phyloP scores from a whole-genome alignment of 2,888 invertebrate species.

The Tachina grossa region DNA sequence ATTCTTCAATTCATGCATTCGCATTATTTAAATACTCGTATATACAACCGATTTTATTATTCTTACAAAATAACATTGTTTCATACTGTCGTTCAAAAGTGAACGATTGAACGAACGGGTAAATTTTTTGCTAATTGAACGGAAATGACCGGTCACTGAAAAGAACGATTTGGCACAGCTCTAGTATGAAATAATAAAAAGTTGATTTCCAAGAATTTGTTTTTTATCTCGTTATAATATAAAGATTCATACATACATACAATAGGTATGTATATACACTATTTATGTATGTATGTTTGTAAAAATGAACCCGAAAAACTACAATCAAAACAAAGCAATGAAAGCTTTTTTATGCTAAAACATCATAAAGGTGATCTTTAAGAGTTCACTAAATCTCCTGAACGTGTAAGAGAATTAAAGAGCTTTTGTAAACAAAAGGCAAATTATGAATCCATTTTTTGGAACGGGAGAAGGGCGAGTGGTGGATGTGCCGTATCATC shows the following conservation, averaged over 20 bases:
- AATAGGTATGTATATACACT: neutral
- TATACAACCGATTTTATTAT: too few species aligned
- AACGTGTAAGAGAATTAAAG: slow-evolving; percentile 5
- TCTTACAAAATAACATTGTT: too few species aligned
- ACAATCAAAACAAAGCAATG: neutral
- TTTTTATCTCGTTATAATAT: neutral
- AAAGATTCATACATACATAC: neutral
- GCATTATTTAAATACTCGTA: too few species aligned
- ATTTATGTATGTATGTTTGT: neutral
- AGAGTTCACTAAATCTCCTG: neutral
- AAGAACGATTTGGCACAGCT: too few species aligned
- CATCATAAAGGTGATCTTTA: neutral
- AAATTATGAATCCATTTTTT: neutral
- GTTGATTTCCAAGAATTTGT: neutral
- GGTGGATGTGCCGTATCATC: too few species aligned
- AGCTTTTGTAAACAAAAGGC: slow-evolving; percentile 11
- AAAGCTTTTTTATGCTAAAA: neutral
- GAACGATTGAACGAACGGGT: too few species aligned
- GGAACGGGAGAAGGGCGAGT: too few species aligned
- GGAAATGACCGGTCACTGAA: too few species aligned
- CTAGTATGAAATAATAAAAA: too few species aligned
- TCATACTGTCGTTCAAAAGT: too few species aligned
- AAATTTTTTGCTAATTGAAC: too few species aligned
- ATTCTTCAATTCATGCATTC: too few species aligned
- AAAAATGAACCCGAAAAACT: neutral